A percentile compares a stretch with the other conserved stretches of the same genome.
Evolutionary conservation across 2,113 vertebrate genomes (phyloP).

Genomic region (Neofelis nebulosa): DNA sequence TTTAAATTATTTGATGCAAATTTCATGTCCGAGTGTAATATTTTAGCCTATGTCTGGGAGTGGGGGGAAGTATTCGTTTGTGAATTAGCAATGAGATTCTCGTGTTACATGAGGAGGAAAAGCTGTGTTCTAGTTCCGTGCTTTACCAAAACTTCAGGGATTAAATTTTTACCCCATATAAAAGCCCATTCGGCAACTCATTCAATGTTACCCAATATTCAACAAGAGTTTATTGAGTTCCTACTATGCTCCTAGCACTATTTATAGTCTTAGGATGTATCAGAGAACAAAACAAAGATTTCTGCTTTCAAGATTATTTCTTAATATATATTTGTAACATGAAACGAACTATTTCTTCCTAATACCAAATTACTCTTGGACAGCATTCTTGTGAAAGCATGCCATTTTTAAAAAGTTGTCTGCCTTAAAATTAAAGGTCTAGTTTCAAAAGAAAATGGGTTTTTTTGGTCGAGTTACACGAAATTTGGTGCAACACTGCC

Average conservation of each 20-base stretch:
- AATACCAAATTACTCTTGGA: background rate
- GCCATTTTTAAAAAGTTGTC: background rate
- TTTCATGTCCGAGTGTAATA: background rate
- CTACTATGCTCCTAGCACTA: background rate
- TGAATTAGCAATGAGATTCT: background rate
- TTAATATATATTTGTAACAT: slow-evolving; percentile 8
- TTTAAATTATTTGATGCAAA: background rate
- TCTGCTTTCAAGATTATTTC: background rate
- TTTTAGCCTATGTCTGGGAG: background rate
- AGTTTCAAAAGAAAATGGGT: slow-evolving; percentile 11
- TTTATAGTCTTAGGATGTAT: background rate
- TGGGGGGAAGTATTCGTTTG: background rate
- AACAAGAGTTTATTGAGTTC: background rate
- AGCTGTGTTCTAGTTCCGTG: background rate
- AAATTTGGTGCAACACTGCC: slow-evolving; percentile 83
- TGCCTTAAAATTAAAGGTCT: background rate
- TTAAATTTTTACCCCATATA: background rate
- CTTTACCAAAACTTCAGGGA: background rate
- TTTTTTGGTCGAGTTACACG: background rate
- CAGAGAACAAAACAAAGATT: background rate
- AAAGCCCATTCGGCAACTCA: background rate
- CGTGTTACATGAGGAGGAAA: background rate
- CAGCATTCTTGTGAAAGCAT: background rate
- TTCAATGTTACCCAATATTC: background rate
- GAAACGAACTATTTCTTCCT: background rate